Conservation (phyloP, 1,140 invertebrate genomes). For the Halesus radiatus region DNA sequence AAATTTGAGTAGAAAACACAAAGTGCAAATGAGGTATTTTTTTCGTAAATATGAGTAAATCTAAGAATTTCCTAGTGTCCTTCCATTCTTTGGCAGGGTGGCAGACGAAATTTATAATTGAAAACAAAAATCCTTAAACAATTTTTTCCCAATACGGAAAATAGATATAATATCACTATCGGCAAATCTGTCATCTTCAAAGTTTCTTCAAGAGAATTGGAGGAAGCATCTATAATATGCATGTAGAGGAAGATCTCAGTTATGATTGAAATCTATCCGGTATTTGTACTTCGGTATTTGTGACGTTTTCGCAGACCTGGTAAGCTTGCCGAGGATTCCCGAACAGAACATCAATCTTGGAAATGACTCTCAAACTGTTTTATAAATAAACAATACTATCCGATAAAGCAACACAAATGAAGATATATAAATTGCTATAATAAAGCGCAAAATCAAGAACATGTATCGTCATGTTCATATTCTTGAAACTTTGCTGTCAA, state of each 20-base stretch:
- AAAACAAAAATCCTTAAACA: no score
- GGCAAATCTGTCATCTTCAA: background rate
- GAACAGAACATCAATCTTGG: background rate
- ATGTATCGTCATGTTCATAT: no score
- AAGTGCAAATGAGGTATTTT: no score
- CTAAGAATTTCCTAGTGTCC: no score
- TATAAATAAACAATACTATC: background rate
- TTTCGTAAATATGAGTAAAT: no score
- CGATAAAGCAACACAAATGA: background rate
- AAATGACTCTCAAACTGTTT: background rate
- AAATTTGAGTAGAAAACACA: no score
- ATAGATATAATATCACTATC: background rate
- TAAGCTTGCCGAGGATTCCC: background rate
- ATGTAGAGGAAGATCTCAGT: background rate
- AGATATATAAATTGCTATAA: no score
- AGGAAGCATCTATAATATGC: background rate
- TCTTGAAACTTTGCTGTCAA: no score
- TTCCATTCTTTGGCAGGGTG: no score
- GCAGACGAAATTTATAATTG: no score
- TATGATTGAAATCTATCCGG: constrained; percentile 28
- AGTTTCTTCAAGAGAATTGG: background rate
- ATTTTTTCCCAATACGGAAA: background rate
- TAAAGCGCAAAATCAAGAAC: no score
- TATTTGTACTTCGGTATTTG: constrained; percentile 19
- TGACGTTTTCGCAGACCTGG: background rate